Percentiles rank a stretch among this genome's conserved stretches.
These are phyloP conservation scores for Sitta europaea DNA, from an alignment of 2,113 vertebrate species.

Conservation along the genomic window DNA sequence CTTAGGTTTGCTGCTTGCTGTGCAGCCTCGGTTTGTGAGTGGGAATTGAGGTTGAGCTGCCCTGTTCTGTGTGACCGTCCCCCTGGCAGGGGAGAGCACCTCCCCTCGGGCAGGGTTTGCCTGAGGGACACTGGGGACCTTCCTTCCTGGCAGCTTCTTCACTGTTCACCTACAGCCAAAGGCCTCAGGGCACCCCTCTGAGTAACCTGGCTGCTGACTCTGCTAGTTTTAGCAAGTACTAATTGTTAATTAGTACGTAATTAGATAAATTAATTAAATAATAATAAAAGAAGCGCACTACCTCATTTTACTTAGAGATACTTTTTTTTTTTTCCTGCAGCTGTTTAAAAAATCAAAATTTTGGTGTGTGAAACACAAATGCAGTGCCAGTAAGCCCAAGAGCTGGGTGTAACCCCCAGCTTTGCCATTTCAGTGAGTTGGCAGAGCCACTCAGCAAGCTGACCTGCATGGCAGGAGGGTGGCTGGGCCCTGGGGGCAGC, in stretches of 20 bases:
- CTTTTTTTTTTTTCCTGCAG: not conserved
- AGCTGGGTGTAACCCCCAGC: not conserved
- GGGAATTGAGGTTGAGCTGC: not conserved
- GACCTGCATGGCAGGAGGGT: not conserved
- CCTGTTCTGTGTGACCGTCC: too few species aligned
- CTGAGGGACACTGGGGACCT: too few species aligned
- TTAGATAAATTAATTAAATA: too few species aligned
- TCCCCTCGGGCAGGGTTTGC: too few species aligned
- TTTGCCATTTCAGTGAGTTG: not conserved
- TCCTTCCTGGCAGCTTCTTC: not conserved
- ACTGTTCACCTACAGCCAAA: not conserved
- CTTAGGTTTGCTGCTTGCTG: not conserved
- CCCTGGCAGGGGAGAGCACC: too few species aligned
- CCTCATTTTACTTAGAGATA: not conserved
- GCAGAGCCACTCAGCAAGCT: not conserved
- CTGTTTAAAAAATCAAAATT: not conserved
- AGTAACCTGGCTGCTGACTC: not conserved
- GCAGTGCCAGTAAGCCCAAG: not conserved
- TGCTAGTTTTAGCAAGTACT: not conserved
- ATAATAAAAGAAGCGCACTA: not conserved
- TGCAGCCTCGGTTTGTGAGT: not conserved
- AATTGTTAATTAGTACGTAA: too few species aligned
- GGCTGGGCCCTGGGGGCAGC: not conserved
- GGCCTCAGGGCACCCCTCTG: not conserved
- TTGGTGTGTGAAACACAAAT: not conserved